phyloP scores from a whole-genome alignment of 2,797 vertebrate genomes.

The Galaxias olidus region DNA sequence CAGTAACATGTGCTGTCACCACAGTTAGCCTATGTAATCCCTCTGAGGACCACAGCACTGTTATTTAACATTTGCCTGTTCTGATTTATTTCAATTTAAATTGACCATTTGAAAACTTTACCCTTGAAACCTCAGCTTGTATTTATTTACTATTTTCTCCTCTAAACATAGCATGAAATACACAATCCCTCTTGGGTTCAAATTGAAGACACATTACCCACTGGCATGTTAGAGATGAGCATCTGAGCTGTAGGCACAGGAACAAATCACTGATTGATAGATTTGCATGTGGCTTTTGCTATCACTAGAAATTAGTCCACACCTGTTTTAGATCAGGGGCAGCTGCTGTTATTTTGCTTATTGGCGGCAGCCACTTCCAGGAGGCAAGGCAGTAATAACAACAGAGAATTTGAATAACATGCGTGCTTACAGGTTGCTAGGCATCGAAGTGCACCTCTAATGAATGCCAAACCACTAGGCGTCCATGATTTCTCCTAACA shows the following conservation, averaged over 20 bases:
- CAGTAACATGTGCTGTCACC: conserved; percentile 11
- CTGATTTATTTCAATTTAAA: too few species aligned
- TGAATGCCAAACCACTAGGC: conserved; percentile 48
- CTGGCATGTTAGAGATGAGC: conserved; percentile 9
- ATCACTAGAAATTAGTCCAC: conserved; percentile 32
- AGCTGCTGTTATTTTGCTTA: conserved; percentile 44
- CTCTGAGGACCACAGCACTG: too few species aligned
- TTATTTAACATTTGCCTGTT: too few species aligned
- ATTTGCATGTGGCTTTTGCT: conserved; percentile 11
- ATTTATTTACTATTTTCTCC: neutral
- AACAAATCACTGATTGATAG: conserved; percentile 25
- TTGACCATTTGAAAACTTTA: too few species aligned
- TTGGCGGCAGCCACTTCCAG: conserved; percentile 20
- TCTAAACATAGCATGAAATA: neutral
- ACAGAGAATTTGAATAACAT: conserved; percentile 49
- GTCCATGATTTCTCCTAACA: conserved; percentile 32
- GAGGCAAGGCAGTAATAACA: conserved; percentile 42
- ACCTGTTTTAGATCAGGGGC: conserved; percentile 31
- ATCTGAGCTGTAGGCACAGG: conserved; percentile 3
- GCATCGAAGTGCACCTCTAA: conserved; percentile 46
- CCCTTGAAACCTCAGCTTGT: too few species aligned
- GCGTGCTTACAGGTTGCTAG: conserved; percentile 47
- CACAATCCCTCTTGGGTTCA: neutral
- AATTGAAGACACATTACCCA: conserved; percentile 15
- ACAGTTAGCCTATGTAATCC: neutral